Evolutionary conservation across 1,140 invertebrate species (phyloP).

Genomic region (Cotesia typhae): DNA sequence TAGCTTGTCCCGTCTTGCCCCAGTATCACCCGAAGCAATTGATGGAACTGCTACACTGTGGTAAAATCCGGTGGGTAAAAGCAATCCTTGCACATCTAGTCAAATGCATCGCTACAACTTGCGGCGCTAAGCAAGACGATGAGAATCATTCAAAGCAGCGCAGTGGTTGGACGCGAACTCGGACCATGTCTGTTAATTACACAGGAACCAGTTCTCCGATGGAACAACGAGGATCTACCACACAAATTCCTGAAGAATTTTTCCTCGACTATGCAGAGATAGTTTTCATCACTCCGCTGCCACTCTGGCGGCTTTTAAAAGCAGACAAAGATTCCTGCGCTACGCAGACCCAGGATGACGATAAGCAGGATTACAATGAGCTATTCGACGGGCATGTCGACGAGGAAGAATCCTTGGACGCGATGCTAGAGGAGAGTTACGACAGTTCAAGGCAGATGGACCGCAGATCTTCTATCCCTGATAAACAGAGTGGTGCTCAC

Average conservation of each 20-base stretch:
- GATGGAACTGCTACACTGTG: constrained; percentile 98
- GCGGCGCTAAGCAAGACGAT: constrained; percentile 70
- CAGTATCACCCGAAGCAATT: constrained; percentile 99
- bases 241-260: constrained; percentile 81
- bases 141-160: constrained; percentile 68
- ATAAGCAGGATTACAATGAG: constrained; percentile 82
- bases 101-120: constrained; percentile 78
- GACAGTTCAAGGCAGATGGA: constrained; percentile 70
- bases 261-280: constrained; percentile 96
- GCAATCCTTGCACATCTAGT: constrained; percentile 97
- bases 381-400: constrained; percentile 82
- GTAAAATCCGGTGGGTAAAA: constrained; percentile 97
- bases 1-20: constrained; percentile 96
- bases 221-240: constrained; percentile 70
- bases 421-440: constrained; percentile 76
- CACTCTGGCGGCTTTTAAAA: constrained; percentile 92
- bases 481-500: constrained; percentile 78
- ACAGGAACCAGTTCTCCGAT: constrained; percentile 69
- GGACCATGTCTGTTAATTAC: constrained; percentile 88
- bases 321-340: constrained; percentile 84
- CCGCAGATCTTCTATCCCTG: constrained; percentile 72
- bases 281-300: constrained; percentile 94
- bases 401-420: constrained; percentile 84
- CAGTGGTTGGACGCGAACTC: constrained; percentile 81
- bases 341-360: constrained; percentile 55